Evolutionary conservation across 2,113 vertebrate genomes (phyloP), one percentile per base, ranked within the genome.

Genomic region (Oenanthe oenanthe): DNA sequence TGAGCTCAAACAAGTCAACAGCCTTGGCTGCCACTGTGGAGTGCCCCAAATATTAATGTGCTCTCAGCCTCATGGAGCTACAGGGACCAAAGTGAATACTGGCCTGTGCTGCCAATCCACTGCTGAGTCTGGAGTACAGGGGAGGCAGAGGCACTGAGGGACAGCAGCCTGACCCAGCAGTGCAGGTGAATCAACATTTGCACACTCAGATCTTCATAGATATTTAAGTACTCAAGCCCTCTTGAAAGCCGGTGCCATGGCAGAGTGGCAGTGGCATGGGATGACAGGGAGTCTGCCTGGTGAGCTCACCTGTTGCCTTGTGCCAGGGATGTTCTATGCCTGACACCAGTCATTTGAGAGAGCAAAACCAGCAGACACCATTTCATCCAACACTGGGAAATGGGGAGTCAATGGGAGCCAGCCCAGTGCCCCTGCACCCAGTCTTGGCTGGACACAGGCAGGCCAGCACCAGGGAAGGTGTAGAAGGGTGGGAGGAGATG

Each of bases 331-430:
- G 50, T n/a, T 47, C 57, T 50, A 6, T 32, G 42, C 8, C 47
- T 80, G 40, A 28, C 36, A 5, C 18, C 28, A 28, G 17, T 10
- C 0, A 0, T 32, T 34, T 19, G 3, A 5, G 22, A 36, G 28
- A 70, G 56, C 40, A 58, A 87, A 62, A 34, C 31, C 34, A 65
- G 61, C 0, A 1, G 40, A 16, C 72, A 43, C 6, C 0, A 0
- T 19, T 43, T 53, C 38, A 34, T 48, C 28, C 17, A 36, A 6
- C 29, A 4, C 4, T 34, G 85, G 21, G n/a, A 48, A 60, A 58
- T 6, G 32, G 58, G 20, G 28, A 91, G 7, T 2, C 50, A 51
- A 29, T 28, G 50, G 10, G 32, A 34, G 58, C 31, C 68, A 88
- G 57, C 9, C 26, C 1, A 5, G 20, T 50, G 56, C 31, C 56